A percentile compares a stretch with the other conserved stretches of the same genome.
phyloP scores from a whole-genome alignment of 2,888 invertebrate genomes.

The Eubasilissa splendida region DNA sequence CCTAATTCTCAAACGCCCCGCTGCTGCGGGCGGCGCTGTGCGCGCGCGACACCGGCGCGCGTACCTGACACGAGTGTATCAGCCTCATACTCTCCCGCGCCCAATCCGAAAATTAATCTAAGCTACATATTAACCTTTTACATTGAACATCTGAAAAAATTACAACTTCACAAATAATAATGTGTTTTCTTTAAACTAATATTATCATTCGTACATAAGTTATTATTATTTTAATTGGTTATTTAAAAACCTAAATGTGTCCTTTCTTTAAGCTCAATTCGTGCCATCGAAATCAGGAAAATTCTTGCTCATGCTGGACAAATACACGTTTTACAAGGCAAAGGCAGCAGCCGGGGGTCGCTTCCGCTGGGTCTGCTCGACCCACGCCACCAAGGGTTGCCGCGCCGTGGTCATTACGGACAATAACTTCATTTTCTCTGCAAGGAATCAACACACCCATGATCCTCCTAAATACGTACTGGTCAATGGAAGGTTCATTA shows the following conservation, averaged over 20 bases:
- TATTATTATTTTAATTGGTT: no score
- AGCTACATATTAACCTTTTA: no score
- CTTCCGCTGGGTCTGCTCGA: slow-evolving; percentile 22
- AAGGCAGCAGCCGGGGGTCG: neutral
- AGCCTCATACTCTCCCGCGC: no score
- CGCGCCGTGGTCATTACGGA: slow-evolving; percentile 20
- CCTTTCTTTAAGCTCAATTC: slow-evolving; percentile 8
- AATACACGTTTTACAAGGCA: slow-evolving; percentile 19
- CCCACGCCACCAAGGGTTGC: slow-evolving; percentile 27
- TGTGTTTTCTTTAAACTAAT: no score
- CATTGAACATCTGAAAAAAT: no score
- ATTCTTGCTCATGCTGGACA: neutral
- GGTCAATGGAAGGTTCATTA: neutral
- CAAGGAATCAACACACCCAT: slow-evolving; percentile 42
- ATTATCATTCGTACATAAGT: no score
- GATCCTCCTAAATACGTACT: slow-evolving; percentile 27
- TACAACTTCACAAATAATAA: no score
- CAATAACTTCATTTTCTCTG: neutral
- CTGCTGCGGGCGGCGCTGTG: no score
- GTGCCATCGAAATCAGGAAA: slow-evolving; percentile 17
- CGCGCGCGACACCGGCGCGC: no score
- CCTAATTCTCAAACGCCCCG: no score
- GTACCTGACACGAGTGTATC: no score
- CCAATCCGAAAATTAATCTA: no score
- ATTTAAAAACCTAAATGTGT: neutral